Conservation (phyloP, 92 coral and sea anemone species). For the Phenganax marumi region DNA sequence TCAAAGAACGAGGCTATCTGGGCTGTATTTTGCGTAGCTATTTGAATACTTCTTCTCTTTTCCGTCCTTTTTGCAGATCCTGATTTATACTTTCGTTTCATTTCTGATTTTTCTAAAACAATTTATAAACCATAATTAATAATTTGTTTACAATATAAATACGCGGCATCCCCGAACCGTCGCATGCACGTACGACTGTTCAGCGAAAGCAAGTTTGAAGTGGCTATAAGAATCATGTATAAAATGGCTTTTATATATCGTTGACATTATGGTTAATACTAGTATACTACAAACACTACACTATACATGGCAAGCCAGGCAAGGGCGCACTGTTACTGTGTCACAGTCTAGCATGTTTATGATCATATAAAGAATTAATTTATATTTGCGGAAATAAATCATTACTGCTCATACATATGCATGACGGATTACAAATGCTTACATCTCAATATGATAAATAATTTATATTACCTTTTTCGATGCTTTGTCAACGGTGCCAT, state of each 20-base stretch:
- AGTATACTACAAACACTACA: too few species aligned
- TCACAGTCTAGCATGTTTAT: background rate
- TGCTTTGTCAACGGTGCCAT: background rate
- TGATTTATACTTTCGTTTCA: slow-evolving; percentile 25
- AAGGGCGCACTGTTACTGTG: slow-evolving; percentile 14
- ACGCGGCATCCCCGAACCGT: too few species aligned
- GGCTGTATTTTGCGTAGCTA: slow-evolving; percentile 24
- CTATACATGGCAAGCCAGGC: background rate
- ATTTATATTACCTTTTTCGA: slow-evolving; percentile 21
- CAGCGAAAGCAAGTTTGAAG: background rate
- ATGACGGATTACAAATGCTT: slow-evolving; percentile 17
- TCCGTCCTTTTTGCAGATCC: slow-evolving; percentile 14
- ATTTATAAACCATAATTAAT: background rate
- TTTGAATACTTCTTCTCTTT: slow-evolving; percentile 23
- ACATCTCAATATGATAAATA: slow-evolving; percentile 14
- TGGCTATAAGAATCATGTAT: slow-evolving; percentile 5
- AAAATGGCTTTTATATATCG: background rate
- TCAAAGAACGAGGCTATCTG: slow-evolving; percentile 18
- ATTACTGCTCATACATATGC: slow-evolving; percentile 15
- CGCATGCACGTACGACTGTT: too few species aligned
- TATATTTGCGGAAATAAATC: slow-evolving; percentile 1
- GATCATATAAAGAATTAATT: background rate
- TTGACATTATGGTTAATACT: background rate
- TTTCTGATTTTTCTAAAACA: slow-evolving; percentile 5
- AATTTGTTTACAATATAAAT: background rate